Percentiles rank a stretch among this genome's conserved stretches.
Conservation (phyloP, 2,113 vertebrate species). For the Sialia sialis region DNA sequence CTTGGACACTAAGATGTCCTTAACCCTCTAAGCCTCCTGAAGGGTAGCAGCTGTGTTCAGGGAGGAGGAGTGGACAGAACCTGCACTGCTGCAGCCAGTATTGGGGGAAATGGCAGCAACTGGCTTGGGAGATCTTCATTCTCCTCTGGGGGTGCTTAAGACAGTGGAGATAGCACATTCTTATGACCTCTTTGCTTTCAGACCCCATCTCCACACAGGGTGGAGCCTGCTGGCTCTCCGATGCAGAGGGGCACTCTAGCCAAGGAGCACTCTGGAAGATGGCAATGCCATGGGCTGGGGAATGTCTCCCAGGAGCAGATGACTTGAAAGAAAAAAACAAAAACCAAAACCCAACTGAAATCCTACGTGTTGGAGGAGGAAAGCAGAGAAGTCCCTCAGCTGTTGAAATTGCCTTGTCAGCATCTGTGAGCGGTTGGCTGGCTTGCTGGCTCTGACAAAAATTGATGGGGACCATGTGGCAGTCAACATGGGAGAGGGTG, state of each 20-base stretch:
- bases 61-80: not conserved
- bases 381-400: constrained; percentile 36
- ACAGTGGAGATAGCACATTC: not conserved
- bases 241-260: not conserved
- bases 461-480: constrained; percentile 65
- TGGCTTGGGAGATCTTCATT: not conserved
- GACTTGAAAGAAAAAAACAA: not conserved
- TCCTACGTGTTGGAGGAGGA: not conserved
- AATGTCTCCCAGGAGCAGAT: not conserved
- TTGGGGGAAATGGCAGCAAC: not conserved
- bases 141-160: not conserved
- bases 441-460: constrained; percentile 47
- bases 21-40: not conserved
- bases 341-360: not conserved
- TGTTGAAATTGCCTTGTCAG: constrained; percentile 54
- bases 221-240: not conserved
- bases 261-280: not conserved
- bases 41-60: not conserved
- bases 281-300: not conserved
- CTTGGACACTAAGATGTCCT: not conserved
- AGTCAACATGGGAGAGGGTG: constrained; percentile 44
- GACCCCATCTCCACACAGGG: not conserved
- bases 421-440: not conserved
- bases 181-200: not conserved
- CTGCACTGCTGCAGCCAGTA: not conserved